phyloP scores from a whole-genome alignment of 2,113 vertebrate genomes.

The Spea multiplicata region DNA sequence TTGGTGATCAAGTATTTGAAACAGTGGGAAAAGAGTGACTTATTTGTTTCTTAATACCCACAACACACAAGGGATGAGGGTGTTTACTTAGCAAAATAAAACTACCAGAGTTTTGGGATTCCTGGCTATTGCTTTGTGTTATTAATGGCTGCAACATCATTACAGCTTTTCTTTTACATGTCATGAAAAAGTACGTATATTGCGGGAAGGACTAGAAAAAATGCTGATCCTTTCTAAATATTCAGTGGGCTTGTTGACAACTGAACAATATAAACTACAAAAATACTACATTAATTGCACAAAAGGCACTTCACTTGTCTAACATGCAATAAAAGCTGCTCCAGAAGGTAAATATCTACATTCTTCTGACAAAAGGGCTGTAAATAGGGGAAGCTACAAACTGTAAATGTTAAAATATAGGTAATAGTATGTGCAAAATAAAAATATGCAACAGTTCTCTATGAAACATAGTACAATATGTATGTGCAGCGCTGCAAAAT shows the following conservation, averaged over 20 bases:
- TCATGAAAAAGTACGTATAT: conserved; percentile 25
- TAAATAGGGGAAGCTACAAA: no score
- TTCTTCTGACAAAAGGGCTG: background rate
- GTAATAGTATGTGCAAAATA: no score
- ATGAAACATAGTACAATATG: no score
- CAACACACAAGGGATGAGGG: conserved; percentile 58
- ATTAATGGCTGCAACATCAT: conserved; percentile 52
- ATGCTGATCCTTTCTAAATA: conserved; percentile 2
- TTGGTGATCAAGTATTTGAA: conserved; percentile 2
- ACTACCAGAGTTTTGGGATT: conserved; percentile 56
- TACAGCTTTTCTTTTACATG: conserved; percentile 45
- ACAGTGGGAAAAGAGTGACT: background rate
- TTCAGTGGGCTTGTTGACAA: conserved; percentile 26
- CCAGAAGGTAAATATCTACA: conserved; percentile 17
- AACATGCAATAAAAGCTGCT: conserved; percentile 16
- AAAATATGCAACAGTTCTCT: no score
- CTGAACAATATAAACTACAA: conserved; percentile 9
- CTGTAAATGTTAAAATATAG: no score
- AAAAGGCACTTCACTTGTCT: conserved; percentile 19
- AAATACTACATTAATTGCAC: conserved; percentile 3
- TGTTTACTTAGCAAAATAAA: conserved; percentile 60
- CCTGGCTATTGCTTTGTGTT: conserved; percentile 53
- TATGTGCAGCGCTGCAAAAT: no score
- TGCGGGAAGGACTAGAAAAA: conserved; percentile 15
- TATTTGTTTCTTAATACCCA: conserved; percentile 57